phyloP scores from a whole-genome alignment of 35 echinoderm and acorn worm species.

The Apostichopus californicus region DNA sequence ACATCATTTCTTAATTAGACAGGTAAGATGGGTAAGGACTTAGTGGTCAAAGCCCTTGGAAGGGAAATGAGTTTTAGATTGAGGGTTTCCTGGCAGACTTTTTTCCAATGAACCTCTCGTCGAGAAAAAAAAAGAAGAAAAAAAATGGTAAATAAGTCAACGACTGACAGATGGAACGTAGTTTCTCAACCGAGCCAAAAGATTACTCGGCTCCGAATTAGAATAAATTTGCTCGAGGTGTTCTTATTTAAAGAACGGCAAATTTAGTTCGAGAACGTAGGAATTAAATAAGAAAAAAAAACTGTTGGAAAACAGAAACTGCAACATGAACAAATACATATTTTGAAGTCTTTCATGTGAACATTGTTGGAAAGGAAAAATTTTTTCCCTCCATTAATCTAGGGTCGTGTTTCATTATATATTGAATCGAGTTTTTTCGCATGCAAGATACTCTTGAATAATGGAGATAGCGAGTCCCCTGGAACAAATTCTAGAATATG shows the following conservation, averaged over 20 bases:
- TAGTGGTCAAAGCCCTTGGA: background rate
- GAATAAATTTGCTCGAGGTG: background rate
- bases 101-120: background rate
- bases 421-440: no score
- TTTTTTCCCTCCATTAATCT: no score
- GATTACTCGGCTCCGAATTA: background rate
- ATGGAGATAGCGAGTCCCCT: no score
- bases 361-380: no score
- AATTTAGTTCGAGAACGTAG: no score
- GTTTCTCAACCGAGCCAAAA: background rate
- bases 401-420: no score
- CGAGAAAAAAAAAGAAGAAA: background rate
- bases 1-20: constrained; percentile 5
- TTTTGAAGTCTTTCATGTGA: no score
- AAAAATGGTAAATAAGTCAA: background rate
- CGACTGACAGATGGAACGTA: background rate
- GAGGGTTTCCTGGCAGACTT: background rate
- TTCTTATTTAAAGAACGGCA: background rate
- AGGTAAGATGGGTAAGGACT: background rate
- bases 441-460: no score
- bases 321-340: no score
- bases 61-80: background rate
- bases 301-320: no score
- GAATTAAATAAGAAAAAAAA: no score
- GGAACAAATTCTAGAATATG: no score